Evolutionary conservation across 2,113 vertebrate genomes (phyloP).

Genomic region (Coturnix japonica): DNA sequence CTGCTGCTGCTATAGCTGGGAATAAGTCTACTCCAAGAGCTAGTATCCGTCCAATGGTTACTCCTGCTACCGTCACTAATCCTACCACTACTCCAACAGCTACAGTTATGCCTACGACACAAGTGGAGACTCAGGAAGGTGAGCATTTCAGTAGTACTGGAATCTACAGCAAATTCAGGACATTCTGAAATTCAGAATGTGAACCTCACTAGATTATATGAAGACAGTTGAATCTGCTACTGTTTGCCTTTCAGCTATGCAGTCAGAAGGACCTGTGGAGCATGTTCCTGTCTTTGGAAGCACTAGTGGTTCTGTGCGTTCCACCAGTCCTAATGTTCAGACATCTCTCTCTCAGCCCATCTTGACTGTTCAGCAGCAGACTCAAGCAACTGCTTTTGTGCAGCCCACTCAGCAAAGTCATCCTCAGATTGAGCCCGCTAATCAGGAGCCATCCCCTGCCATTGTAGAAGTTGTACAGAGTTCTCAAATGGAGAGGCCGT

Average conservation of each 20-base stretch:
- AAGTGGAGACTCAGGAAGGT: constrained; percentile 97
- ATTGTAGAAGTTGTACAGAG: constrained; percentile 90
- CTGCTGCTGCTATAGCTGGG: constrained; percentile 89
- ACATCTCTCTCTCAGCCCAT: constrained; percentile 87
- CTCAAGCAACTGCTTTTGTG: constrained; percentile 94
- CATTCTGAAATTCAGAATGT: neutral
- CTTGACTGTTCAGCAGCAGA: constrained; percentile 90
- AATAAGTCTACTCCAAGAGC: constrained; percentile 96
- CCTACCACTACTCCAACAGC: constrained; percentile 93
- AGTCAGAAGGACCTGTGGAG: constrained; percentile 91
- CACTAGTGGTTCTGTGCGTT: constrained; percentile 94
- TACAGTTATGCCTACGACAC: constrained; percentile 98
- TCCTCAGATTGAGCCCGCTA: constrained; percentile 85
- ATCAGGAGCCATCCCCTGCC: constrained; percentile 84
- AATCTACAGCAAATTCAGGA: neutral
- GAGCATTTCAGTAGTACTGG: neutral
- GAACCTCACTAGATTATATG: neutral
- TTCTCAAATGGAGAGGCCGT: constrained; percentile 91
- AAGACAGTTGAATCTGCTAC: neutral
- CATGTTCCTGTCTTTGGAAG: constrained; percentile 95
- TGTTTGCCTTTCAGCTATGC: constrained; percentile 83
- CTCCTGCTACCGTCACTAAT: constrained; percentile 91
- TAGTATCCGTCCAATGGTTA: constrained; percentile 98
- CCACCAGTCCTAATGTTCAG: constrained; percentile 96
- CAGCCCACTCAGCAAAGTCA: constrained; percentile 96